phyloP scores from a whole-genome alignment of 2,888 invertebrate genomes.

The Hydriomena furcata region DNA sequence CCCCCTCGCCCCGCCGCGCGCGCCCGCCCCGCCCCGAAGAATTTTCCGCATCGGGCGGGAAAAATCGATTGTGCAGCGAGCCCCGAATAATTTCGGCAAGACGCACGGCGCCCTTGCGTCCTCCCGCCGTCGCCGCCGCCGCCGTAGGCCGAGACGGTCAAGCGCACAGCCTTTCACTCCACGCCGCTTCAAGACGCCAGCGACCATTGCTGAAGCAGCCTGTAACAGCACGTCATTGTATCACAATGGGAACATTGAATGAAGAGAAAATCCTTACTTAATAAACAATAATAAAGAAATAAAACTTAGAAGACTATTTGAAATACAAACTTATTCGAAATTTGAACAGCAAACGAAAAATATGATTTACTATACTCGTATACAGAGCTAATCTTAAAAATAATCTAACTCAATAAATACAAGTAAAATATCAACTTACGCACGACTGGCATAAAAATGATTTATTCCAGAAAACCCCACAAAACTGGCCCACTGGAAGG shows the following conservation, averaged over 20 bases:
- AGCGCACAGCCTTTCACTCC: slow-evolving; percentile 65
- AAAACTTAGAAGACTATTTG: no score
- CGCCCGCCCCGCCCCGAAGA: slow-evolving; percentile 80
- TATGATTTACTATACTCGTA: no score
- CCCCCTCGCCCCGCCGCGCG: slow-evolving; percentile 61
- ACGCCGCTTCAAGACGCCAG: slow-evolving; percentile 28
- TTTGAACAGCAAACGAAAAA: no score
- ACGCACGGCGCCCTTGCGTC: slow-evolving; percentile 82
- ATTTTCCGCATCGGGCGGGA: slow-evolving; percentile 84
- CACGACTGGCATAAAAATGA: no score
- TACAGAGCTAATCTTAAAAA: no score
- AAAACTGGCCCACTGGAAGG: no score
- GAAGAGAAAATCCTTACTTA: not conserved
- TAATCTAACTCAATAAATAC: no score
- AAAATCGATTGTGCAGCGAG: slow-evolving; percentile 84
- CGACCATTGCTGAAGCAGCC: slow-evolving; percentile 4
- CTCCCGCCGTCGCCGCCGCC: slow-evolving; percentile 47
- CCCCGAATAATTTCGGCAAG: slow-evolving; percentile 83
- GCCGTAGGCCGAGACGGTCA: slow-evolving; percentile 54
- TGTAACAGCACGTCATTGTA: slow-evolving; percentile 9
- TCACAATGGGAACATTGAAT: not conserved
- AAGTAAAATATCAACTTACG: no score
- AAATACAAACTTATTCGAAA: no score
- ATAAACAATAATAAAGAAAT: not conserved
- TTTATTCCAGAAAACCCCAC: no score